Evolutionary conservation across 92 coral and sea anemone species (phyloP).

Genomic region (Actinostola sp.): DNA sequence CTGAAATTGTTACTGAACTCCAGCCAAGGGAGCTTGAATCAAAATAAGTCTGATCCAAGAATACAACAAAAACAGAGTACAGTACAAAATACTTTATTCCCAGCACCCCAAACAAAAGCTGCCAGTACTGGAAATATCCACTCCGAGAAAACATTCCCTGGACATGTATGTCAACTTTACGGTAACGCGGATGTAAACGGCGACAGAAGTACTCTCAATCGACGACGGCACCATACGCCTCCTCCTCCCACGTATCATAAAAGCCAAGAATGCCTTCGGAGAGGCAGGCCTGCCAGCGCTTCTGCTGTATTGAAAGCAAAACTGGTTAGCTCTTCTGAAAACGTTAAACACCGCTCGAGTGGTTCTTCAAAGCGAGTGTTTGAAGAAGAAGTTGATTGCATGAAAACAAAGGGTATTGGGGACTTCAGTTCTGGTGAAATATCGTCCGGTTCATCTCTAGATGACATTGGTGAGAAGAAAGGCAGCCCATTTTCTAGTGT

Average conservation of each 20-base stretch:
- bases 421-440: slow-evolving; percentile 30
- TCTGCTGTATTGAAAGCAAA: slow-evolving; percentile 34
- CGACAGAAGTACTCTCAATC: slow-evolving; percentile 7
- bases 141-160: slow-evolving; percentile 39
- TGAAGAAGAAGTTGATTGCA: slow-evolving; percentile 76
- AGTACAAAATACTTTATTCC: slow-evolving; percentile 26
- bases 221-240: slow-evolving; percentile 3
- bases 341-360: slow-evolving; percentile 1
- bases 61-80: slow-evolving; percentile 5
- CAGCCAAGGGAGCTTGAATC: slow-evolving; percentile 20
- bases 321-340: slow-evolving; percentile 31
- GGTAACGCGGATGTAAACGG: slow-evolving; percentile 30
- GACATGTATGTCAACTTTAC: slow-evolving; percentile 39
- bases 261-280: slow-evolving; percentile 58
- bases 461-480: slow-evolving; percentile 8
- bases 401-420: slow-evolving; percentile 33
- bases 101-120: slow-evolving; percentile 44
- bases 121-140: slow-evolving; percentile 50
- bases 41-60: slow-evolving; percentile 6
- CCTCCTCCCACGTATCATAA: slow-evolving; percentile 46
- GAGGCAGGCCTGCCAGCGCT: slow-evolving; percentile 28
- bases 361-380: slow-evolving; percentile 34
- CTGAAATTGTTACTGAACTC: slow-evolving; percentile 41
- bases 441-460: slow-evolving; percentile 40
- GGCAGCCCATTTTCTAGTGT: slow-evolving; percentile 40